Evolutionary conservation across 2,888 invertebrate species (phyloP).

Genomic region (Cheilosia soror): DNA sequence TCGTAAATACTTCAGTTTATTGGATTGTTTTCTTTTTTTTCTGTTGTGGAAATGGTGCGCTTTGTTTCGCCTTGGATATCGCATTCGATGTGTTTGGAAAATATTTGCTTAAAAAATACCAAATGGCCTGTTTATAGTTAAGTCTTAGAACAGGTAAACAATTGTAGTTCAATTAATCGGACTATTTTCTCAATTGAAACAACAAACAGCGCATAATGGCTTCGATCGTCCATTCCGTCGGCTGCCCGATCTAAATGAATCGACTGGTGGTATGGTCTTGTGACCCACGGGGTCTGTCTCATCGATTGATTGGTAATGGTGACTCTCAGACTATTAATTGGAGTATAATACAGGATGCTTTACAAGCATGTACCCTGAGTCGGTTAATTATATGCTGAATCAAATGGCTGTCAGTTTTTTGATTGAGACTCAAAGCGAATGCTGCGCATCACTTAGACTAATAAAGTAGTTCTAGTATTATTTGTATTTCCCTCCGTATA

Average conservation of each 20-base stretch:
- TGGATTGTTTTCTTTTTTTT: neutral
- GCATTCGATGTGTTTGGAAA: neutral
- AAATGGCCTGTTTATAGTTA: constrained; percentile 17
- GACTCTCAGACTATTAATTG: constrained; percentile 13
- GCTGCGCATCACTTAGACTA: constrained; percentile 16
- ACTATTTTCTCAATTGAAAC: constrained; percentile 2
- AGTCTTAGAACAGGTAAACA: constrained; percentile 28
- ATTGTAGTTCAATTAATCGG: constrained; percentile 18
- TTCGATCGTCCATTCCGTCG: neutral
- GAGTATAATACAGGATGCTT: neutral
- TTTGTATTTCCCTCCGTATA: neutral
- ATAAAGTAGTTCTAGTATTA: constrained; percentile 14
- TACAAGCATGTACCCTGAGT: neutral
- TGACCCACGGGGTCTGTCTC: neutral
- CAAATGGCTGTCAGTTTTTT: constrained; percentile 16
- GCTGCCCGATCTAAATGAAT: neutral
- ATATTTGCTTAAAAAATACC: constrained; percentile 14
- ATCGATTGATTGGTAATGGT: constrained; percentile 6
- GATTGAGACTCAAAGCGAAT: constrained; percentile 39
- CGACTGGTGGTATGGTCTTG: neutral
- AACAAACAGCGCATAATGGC: constrained; percentile 6
- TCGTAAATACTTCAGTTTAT: constrained; percentile 38
- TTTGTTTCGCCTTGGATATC: neutral
- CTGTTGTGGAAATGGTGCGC: neutral
- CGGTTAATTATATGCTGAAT: constrained; percentile 28